A percentile compares a stretch with the other conserved stretches of the same genome.
These are phyloP conservation scores for Strigamia maritima DNA, from an alignment of 2,888 invertebrate genomes.

Conservation along the genomic window DNA sequence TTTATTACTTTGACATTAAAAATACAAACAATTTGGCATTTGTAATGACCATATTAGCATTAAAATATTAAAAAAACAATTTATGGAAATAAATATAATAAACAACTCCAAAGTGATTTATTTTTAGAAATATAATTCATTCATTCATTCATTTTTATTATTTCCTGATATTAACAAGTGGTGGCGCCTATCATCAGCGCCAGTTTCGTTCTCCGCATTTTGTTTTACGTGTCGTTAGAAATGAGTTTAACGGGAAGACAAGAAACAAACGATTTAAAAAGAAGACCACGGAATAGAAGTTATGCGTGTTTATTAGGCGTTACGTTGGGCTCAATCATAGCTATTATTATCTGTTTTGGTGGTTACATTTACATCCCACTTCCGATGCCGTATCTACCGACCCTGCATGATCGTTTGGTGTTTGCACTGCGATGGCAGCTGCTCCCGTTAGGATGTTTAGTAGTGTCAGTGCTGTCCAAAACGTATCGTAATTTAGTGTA, in stretches of 20 bases:
- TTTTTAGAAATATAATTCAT: neutral
- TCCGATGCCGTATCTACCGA: conserved; percentile 14
- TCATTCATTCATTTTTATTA: neutral
- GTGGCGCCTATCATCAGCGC: neutral
- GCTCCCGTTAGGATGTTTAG: neutral
- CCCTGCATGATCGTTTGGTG: neutral
- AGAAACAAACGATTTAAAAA: neutral
- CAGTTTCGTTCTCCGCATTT: neutral
- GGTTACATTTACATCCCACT: neutral
- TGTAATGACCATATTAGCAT: neutral
- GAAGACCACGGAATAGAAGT: too few relatives aligned
- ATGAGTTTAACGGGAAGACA: neutral
- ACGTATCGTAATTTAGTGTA: neutral
- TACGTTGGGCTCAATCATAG: neutral
- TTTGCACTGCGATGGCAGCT: conserved; percentile 17
- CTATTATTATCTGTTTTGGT: neutral
- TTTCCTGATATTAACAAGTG: neutral
- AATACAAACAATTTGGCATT: too few relatives aligned
- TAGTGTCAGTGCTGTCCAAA: neutral
- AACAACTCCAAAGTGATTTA: neutral
- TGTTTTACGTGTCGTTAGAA: neutral
- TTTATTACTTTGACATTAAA: too few relatives aligned
- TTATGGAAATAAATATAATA: neutral
- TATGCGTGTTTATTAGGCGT: neutral
- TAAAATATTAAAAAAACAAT: neutral